Conservation (phyloP, 1,140 invertebrate species). For the Ganaspis sp. region DNA sequence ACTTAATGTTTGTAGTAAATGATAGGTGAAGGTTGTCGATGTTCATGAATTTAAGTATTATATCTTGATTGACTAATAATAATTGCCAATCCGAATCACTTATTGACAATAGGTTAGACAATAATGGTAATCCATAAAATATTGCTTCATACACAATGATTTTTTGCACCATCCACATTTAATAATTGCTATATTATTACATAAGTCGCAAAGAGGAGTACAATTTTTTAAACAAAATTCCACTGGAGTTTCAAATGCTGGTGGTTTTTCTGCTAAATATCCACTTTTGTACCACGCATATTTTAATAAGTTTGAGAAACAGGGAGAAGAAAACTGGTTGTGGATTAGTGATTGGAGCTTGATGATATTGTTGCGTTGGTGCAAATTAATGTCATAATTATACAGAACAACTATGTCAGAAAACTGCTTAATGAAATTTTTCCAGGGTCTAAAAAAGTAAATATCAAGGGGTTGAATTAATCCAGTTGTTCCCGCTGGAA, state of each 20-base stretch:
- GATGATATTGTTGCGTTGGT: background rate
- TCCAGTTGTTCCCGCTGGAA: background rate
- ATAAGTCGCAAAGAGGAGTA: too few species aligned
- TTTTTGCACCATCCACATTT: too few species aligned
- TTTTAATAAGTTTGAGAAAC: slow-evolving; percentile 16
- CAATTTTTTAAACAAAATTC: background rate
- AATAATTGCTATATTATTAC: too few species aligned
- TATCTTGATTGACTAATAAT: too few species aligned
- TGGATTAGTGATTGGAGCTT: slow-evolving; percentile 44
- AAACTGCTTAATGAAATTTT: background rate
- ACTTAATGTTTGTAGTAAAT: too few species aligned
- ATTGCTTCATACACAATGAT: too few species aligned
- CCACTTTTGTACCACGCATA: slow-evolving; percentile 22
- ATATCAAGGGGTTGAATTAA: background rate
- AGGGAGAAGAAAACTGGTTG: slow-evolving; percentile 42
- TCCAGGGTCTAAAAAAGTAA: too few species aligned
- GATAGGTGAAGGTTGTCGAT: too few species aligned
- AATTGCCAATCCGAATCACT: too few species aligned
- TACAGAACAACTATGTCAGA: background rate
- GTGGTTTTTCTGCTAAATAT: background rate
- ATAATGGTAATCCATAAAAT: too few species aligned
- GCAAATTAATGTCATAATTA: background rate
- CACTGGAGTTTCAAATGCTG: background rate
- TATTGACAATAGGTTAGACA: background rate
- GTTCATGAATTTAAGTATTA: too few species aligned